These are phyloP conservation scores for Fratercula arctica DNA, from an alignment of 2,797 vertebrate genomes.

Conservation along the genomic window DNA sequence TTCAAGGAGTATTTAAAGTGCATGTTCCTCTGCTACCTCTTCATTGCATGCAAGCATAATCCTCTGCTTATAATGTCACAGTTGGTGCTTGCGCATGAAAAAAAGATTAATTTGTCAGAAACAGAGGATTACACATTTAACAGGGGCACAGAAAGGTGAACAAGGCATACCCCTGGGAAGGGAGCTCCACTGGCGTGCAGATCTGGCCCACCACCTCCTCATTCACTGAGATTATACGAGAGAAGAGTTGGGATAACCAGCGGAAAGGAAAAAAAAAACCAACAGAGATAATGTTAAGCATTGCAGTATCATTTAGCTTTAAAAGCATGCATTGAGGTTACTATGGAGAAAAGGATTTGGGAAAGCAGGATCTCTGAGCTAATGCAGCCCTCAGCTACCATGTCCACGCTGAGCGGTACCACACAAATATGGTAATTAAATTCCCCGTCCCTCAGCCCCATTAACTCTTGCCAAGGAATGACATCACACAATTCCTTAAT, in stretches of 20 bases:
- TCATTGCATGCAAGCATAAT: conserved; percentile 16
- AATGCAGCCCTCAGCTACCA: not conserved
- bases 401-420: fast-evolving
- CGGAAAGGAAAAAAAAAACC: not conserved
- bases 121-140: conserved; percentile 45
- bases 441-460: not conserved
- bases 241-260: not conserved
- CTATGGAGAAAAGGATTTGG: not conserved
- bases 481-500: not conserved
- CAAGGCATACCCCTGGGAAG: not conserved
- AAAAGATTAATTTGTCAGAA: conserved; percentile 57
- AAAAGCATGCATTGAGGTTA: not conserved
- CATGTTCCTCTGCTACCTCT: not conserved
- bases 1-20: not conserved
- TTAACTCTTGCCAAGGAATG: not conserved
- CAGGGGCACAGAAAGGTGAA: not conserved
- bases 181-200: not conserved
- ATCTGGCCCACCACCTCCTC: not conserved
- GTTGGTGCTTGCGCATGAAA: not conserved
- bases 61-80: conserved; percentile 20
- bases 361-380: not conserved
- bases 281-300: not conserved
- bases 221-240: not conserved
- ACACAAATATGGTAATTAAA: not conserved
- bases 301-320: not conserved